Conservation (phyloP, 2,113 vertebrate species). For the Neogobius melanostomus region DNA sequence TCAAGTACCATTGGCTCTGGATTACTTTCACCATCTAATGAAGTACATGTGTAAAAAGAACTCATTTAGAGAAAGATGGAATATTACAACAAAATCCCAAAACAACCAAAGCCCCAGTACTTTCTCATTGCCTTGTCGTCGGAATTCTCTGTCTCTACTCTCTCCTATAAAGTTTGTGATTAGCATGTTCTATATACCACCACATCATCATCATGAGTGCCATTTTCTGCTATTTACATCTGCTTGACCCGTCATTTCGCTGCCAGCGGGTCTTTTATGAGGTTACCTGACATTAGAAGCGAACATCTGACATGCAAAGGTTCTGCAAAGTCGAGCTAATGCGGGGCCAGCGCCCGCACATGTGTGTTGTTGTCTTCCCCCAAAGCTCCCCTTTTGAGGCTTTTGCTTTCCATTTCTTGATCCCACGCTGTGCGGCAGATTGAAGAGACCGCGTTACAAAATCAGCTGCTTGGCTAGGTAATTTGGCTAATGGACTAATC, state of each 20-base stretch:
- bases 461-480: constrained; percentile 79
- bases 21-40: no score
- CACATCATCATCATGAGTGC: not conserved
- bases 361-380: constrained; percentile 18
- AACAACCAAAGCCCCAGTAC: no score
- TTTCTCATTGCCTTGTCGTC: no score
- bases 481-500: constrained; percentile 82
- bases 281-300: constrained; percentile 48
- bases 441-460: constrained; percentile 74
- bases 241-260: constrained; percentile 48
- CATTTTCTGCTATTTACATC: constrained; percentile 47
- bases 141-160: not conserved
- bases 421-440: constrained; percentile 77
- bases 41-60: no score
- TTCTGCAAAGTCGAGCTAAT: constrained; percentile 28
- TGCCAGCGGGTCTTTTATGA: constrained; percentile 34
- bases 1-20: no score
- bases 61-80: no score
- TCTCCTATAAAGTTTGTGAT: not conserved
- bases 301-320: constrained; percentile 32
- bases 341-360: constrained; percentile 25
- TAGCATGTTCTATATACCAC: not conserved
- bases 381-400: constrained; percentile 15
- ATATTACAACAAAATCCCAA: no score
- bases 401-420: constrained; percentile 44